These are phyloP conservation scores for Lepus americanus DNA, from an alignment of 2,113 vertebrate genomes.

Conservation along the genomic window DNA sequence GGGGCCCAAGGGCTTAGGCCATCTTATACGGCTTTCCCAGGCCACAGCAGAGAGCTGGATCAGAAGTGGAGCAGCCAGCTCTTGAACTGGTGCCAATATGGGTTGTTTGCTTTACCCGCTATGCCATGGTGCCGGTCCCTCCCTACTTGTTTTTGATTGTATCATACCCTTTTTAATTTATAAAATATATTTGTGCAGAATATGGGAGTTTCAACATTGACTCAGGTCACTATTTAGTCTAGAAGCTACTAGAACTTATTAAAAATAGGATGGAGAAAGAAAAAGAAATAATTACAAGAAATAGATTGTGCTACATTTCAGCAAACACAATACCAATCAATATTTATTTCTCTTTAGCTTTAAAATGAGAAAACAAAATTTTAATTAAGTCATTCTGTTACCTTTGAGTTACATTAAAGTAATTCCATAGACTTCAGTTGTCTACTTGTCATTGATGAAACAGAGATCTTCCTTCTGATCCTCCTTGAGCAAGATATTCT, in stretches of 20 bases:
- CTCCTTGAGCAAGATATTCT: conserved; percentile 2
- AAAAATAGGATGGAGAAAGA: background rate
- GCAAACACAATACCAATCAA: background rate
- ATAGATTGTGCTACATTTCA: background rate
- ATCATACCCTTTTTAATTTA: background rate
- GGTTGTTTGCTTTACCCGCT: no score
- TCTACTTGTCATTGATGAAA: conserved; percentile 28
- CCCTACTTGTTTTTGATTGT: background rate
- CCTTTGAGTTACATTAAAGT: background rate
- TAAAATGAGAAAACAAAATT: conserved; percentile 3
- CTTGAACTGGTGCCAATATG: no score
- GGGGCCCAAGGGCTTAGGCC: no score
- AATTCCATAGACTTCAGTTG: background rate
- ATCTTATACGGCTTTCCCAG: no score
- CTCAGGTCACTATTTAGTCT: background rate
- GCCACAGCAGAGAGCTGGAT: no score
- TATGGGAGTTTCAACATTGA: background rate
- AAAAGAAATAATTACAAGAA: background rate
- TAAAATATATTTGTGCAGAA: conserved; percentile 38
- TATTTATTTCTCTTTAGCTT: background rate
- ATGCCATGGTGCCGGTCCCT: no score
- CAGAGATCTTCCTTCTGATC: conserved; percentile 39
- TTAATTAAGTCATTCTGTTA: background rate
- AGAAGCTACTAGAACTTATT: background rate
- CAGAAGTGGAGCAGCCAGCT: no score